Evolutionary conservation across 2,888 invertebrate species (phyloP), one percentile per base, ranked within the genome.

Genomic region (Chrysolina oricalcia): DNA sequence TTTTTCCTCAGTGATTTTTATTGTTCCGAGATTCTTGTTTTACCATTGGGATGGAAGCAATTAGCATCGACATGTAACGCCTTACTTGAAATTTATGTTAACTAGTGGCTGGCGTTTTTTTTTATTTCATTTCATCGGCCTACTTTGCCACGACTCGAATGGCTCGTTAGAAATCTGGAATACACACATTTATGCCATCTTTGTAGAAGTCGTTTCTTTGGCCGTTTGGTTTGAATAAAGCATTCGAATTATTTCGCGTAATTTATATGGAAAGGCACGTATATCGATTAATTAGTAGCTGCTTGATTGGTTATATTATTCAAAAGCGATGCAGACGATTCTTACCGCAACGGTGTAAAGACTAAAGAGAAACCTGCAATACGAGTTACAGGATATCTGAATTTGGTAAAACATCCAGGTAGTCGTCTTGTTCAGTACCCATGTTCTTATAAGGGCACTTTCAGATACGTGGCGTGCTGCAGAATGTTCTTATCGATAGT

Each of bases 331-430:
- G 19, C 50, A 53, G 68, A 68, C 68, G 53, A 56, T 56, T 68
- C 68, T 68, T 56, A 56, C n/a, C 53, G 40, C 56, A 41, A 13
- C 67, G 15, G 27, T 27, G 59, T 59, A 27, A n/a, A n/a, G n/a
- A n/a, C n/a, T 43, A 46, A 23, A 67, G 63, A 63, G 50, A 56
- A 75, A 72, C 72, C 72, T 72, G 75, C 72, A 66, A 62, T 75
- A 75, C 75, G 63, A 67, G 74, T 75, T 71, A n/a, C 66, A 27
- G 27, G 63, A 41, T 64, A 53, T 63, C 75, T 72, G 75, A 75
- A 75, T 75, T 75, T 75, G 75, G 75, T 75, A 64, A 72, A 66
- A 43, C 74, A 70, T 67, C 63, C 74, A 48, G 63, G 74, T 71
- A 56, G 70, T 65, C 59, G 68, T 72, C 73, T 65, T 64, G 67